Base-by-base conservation (phyloP, 2,113 vertebrate species). In the Oenanthe melanoleuca region DNA sequence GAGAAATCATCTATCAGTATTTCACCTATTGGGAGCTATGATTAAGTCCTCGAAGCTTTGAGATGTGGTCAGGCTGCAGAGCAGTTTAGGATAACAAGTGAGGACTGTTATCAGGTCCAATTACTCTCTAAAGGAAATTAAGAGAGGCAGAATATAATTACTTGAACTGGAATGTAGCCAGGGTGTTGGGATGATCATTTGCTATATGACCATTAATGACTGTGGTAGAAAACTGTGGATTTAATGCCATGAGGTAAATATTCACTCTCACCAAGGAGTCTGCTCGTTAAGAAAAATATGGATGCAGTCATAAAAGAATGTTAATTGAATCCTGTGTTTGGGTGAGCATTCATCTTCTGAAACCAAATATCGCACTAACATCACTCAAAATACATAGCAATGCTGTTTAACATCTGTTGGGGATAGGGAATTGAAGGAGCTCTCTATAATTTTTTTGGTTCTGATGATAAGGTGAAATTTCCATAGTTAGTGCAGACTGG, bases 101-200 rank as follows among this genome's bases (percentile, higher is more conserved):
- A 93, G 93, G 79, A 78, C 69, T 94, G 52, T 88, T 93, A 90
- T 29, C 71, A 74, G 28, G 71, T 90, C 88, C 71, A 93, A 94
- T 96, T 95, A 95, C 71, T 93, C 79, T 95, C 6, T 3, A 90
- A 96, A 96, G 92, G 94, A 96, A 95, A 96, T 96, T 94, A 93
- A 88, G 75, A 89, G 64, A 91, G 94, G 88, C 88, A 95, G 88
- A 96, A 83, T 94, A 93, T 92, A 96, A 96, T 96, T 97, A 94
- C 93, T 91, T 80, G 69, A 89, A 86, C 88, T 93, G 94, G 87
- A 97, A 94, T 53, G 60, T 37, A 95, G 89, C 92, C 94, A 96
- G 92, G 21, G 69, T 86, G 82, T 90, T 90, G 93, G 75, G 75
- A 81, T 91, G 92, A 95, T 94, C 93, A 93, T 96, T 95, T 96